Evolutionary conservation across 2,113 vertebrate species (phyloP).

Genomic region (Dasyornis broadbenti): DNA sequence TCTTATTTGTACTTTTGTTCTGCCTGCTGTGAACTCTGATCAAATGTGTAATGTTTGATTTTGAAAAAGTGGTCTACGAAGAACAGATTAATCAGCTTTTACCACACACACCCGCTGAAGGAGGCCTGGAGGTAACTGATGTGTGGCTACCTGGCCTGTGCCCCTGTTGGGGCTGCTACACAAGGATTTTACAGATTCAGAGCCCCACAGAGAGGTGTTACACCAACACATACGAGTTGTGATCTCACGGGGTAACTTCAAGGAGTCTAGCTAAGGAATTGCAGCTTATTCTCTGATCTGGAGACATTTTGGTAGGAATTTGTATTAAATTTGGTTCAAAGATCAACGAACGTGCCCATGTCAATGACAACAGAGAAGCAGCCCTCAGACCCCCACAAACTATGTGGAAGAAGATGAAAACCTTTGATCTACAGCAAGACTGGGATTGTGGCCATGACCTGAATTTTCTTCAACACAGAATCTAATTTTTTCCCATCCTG

Average conservation of each 20-base stretch:
- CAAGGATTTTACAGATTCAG: background rate
- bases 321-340: background rate
- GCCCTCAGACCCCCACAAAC: background rate
- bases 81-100: background rate
- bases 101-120: accelerated
- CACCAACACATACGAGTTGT: background rate
- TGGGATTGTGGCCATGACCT: background rate
- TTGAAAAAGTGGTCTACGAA: background rate
- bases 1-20: background rate
- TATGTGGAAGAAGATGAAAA: background rate
- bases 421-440: background rate
- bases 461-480: background rate
- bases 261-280: background rate
- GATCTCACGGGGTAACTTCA: background rate
- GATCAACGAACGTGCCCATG: background rate
- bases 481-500: background rate
- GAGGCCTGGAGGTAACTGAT: background rate
- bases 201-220: background rate
- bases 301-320: background rate
- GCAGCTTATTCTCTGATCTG: background rate
- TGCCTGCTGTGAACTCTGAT: background rate
- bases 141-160: background rate
- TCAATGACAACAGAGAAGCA: background rate
- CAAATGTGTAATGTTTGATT: background rate
- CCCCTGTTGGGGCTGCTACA: background rate